Evolutionary conservation across 2,888 invertebrate species (phyloP).

Genomic region (Euplexia lucipara): DNA sequence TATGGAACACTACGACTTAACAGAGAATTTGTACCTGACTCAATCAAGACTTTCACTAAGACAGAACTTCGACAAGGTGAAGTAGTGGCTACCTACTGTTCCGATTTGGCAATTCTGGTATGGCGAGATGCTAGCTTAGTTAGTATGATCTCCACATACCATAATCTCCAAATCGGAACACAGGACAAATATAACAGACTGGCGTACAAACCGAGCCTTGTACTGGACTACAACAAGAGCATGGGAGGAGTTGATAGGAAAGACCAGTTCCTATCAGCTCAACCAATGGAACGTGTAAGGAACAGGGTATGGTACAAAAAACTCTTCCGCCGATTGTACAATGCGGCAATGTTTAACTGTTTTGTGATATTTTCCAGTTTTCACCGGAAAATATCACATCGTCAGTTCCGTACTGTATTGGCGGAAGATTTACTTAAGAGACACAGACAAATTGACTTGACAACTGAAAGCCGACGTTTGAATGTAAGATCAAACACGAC

Average conservation of each 20-base stretch:
- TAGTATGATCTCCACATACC: too few species aligned
- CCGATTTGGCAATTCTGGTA: constrained; percentile 1
- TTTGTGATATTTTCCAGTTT: too few species aligned
- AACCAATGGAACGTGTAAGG: too few species aligned
- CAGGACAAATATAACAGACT: neutral
- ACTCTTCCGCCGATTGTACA: too few species aligned
- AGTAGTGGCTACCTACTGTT: constrained; percentile 10
- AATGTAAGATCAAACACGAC: too few species aligned
- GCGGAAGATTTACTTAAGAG: neutral
- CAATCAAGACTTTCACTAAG: constrained; percentile 9
- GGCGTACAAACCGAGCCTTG: neutral
- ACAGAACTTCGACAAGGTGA: constrained; percentile 14
- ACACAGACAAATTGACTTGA: constrained; percentile 1
- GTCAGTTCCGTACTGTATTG: neutral
- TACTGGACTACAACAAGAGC: constrained; percentile 2
- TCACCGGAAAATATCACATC: too few species aligned
- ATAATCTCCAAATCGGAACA: neutral
- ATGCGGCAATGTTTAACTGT: too few species aligned
- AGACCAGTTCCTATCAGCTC: too few species aligned
- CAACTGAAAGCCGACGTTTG: neutral
- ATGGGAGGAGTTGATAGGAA: constrained; percentile 15
- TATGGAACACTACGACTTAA: constrained; percentile 7
- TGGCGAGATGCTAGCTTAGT: too few species aligned
- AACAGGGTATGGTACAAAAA: too few species aligned
- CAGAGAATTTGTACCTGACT: too few species aligned